Evolutionary conservation across 23 tunicate genomes (phyloP), one percentile per base, ranked within the genome.

Genomic region (Trididemnum clinides): DNA sequence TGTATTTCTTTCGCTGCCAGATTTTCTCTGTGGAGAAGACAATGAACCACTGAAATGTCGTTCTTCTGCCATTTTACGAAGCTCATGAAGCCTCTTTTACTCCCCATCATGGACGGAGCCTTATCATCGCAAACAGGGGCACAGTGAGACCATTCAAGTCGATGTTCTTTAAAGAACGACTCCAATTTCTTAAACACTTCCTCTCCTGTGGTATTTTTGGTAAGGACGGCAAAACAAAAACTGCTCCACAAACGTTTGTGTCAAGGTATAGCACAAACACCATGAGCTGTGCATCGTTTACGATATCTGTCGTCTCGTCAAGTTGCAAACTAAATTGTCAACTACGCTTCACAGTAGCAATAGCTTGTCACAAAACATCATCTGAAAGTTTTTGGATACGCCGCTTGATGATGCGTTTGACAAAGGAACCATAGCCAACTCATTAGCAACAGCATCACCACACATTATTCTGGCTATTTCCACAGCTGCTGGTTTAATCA

Each of bases 31-130:
- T n/a, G n/a, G n/a, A n/a, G n/a, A n/a, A n/a, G n/a, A n/a, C n/a
- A n/a, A n/a, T n/a, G n/a, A n/a, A n/a, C n/a, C n/a, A n/a, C n/a
- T n/a, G n/a, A n/a, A n/a, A n/a, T n/a, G n/a, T n/a, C n/a, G n/a
- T n/a, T n/a, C n/a, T n/a, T n/a, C n/a, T n/a, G n/a, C n/a, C n/a
- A n/a, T n/a, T n/a, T n/a, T n/a, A n/a, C n/a, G n/a, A n/a, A n/a
- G n/a, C n/a, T n/a, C 36, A 32, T 20, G n/a, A n/a, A n/a, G n/a
- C n/a, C n/a, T n/a, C n/a, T n/a, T n/a, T n/a, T n/a, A n/a, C n/a
- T n/a, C n/a, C 84, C 76, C 21, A 80, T 33, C 77, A 80, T 80
- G 39, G 86, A 73, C 38, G 86, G 83, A 82, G 86, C 83, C 57
- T 82, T 82, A 37, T 82, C 81, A 34, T 82, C 44, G 54, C 86